Evolutionary conservation across 2,888 invertebrate species (phyloP).

Genomic region (Trachelus troglodyta): DNA sequence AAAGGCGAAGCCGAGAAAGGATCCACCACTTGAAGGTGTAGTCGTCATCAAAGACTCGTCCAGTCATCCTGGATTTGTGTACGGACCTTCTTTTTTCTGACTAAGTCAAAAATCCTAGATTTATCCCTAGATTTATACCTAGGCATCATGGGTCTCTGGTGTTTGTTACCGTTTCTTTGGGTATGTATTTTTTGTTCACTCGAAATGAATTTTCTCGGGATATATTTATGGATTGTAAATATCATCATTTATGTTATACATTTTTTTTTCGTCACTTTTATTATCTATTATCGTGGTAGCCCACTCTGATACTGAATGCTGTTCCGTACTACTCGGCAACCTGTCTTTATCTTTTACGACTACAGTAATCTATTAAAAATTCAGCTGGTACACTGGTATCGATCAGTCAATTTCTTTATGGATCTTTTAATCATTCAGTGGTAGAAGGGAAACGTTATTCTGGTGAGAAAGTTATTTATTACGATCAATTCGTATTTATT

Average conservation of each 20-base stretch:
- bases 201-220: background rate
- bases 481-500: conserved; percentile 1
- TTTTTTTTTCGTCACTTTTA: background rate
- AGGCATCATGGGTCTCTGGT: background rate
- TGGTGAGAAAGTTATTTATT: conserved; percentile 1
- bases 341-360: background rate
- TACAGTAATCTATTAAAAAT: background rate
- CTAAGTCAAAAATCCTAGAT: background rate
- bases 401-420: background rate
- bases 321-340: background rate
- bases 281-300: background rate
- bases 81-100: background rate
- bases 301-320: background rate
- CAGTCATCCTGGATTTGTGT: background rate
- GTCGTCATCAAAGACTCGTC: background rate
- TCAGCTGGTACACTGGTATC: background rate
- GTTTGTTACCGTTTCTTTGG: background rate
- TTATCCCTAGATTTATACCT: background rate
- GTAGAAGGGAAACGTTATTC: background rate
- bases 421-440: background rate
- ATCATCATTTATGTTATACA: background rate
- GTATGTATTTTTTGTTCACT: background rate
- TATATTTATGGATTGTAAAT: background rate
- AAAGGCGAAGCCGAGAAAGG: conserved; percentile 1
- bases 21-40: background rate